Evolutionary conservation across 2,113 vertebrate genomes (phyloP).

Genomic region (Hystrix brachyura): DNA sequence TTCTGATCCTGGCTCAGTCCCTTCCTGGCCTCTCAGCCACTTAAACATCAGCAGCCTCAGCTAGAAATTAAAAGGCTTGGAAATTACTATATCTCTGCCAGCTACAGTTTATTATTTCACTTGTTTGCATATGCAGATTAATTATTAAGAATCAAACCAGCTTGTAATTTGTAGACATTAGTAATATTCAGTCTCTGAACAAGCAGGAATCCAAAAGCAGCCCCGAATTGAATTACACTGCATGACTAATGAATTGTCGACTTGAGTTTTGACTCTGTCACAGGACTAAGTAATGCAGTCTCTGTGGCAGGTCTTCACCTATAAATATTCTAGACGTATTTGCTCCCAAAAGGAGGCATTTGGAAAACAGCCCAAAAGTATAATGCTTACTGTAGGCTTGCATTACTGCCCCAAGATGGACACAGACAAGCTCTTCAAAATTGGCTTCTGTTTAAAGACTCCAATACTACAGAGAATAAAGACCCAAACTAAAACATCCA

Average conservation of each 20-base stretch:
- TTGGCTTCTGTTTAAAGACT: background rate
- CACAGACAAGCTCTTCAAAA: conserved; percentile 25
- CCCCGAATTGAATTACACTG: background rate
- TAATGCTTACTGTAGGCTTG: background rate
- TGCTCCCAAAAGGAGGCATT: background rate
- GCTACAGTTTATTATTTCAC: background rate
- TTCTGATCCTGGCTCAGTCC: background rate
- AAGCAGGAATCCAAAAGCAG: conserved; percentile 20
- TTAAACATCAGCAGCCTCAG: background rate
- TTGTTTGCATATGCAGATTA: background rate
- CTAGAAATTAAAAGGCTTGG: conserved; percentile 17
- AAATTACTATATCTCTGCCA: background rate
- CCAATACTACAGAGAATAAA: background rate
- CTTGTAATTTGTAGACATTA: background rate
- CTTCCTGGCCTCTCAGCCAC: background rate
- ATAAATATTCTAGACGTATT: background rate
- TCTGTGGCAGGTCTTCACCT: background rate
- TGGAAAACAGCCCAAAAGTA: conserved; percentile 31
- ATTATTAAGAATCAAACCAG: background rate
- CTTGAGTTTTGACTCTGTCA: conserved; percentile 44
- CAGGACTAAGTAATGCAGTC: background rate
- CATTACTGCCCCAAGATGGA: background rate
- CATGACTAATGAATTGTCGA: background rate
- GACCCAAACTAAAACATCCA: background rate
- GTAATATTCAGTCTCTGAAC: background rate